These are phyloP conservation scores for Frankliniella intonsa DNA, from an alignment of 2,888 invertebrate genomes.

Conservation along the genomic window DNA sequence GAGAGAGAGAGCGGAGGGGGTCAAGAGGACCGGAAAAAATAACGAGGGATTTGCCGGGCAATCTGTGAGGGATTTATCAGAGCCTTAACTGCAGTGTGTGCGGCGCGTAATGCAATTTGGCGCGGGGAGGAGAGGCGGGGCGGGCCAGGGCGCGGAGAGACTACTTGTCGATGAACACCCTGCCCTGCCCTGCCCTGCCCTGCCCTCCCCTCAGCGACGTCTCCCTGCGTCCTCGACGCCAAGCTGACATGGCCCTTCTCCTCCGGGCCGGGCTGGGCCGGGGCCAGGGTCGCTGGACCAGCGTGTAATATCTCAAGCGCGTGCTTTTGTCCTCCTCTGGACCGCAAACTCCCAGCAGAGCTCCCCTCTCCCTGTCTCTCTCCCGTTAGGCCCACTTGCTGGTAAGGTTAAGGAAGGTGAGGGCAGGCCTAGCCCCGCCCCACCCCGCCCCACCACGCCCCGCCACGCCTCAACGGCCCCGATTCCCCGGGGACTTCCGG, in stretches of 20 bases:
- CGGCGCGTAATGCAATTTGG: not conserved
- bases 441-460: too few species aligned
- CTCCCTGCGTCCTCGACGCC: not conserved
- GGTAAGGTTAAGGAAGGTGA: too few species aligned
- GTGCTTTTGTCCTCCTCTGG: not conserved
- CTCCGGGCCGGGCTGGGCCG: too few species aligned
- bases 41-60: not conserved
- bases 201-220: not conserved
- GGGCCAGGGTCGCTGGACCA: not conserved
- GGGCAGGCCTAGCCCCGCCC: too few species aligned
- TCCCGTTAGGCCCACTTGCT: too few species aligned
- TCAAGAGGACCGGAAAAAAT: not conserved
- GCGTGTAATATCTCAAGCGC: slow-evolving; percentile 22
- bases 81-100: not conserved
- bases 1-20: not conserved
- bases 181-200: not conserved
- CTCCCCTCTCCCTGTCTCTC: too few species aligned
- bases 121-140: not conserved
- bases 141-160: not conserved
- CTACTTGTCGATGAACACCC: not conserved
- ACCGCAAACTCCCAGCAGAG: not conserved
- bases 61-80: not conserved
- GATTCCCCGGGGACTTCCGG: too few species aligned
- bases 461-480: not conserved
- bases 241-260: not conserved